phyloP scores from a whole-genome alignment of 2,888 invertebrate genomes.

The Drosophila bunnanda region DNA sequence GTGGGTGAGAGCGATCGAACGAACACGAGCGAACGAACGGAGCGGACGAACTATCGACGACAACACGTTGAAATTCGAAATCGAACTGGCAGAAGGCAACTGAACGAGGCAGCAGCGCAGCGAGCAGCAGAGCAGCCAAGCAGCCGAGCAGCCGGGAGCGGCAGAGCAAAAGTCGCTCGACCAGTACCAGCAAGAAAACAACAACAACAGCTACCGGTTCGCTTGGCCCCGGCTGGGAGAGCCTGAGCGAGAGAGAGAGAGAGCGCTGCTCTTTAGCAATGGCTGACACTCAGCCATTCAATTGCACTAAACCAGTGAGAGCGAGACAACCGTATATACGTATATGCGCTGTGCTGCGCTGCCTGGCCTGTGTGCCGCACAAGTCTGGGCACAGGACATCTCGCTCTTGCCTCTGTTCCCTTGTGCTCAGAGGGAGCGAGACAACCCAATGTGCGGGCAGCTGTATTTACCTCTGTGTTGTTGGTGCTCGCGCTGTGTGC shows the following conservation, averaged over 20 bases:
- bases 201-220: conserved; percentile 27
- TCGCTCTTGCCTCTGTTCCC: background rate
- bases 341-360: background rate
- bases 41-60: conserved; percentile 23
- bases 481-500: conserved; percentile 51
- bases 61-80: conserved; percentile 43
- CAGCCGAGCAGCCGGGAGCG: conserved; percentile 17
- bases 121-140: conserved; percentile 31
- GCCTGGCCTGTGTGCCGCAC: background rate
- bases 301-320: background rate
- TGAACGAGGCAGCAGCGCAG: conserved; percentile 62
- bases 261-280: conserved; percentile 62
- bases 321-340: conserved; percentile 27
- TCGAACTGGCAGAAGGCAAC: conserved; percentile 40
- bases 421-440: conserved; percentile 46
- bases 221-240: conserved; percentile 2
- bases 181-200: conserved; percentile 57
- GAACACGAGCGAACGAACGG: conserved; percentile 36
- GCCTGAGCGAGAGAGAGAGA: conserved; percentile 51
- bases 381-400: conserved; percentile 24
- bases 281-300: conserved; percentile 52
- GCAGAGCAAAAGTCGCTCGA: conserved; percentile 72
- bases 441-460: conserved; percentile 46
- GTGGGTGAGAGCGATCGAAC: conserved; percentile 43
- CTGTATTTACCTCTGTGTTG: conserved; percentile 77